Evolutionary conservation across 2,113 vertebrate genomes (phyloP).

Genomic region (Hemibagrus wyckioides): DNA sequence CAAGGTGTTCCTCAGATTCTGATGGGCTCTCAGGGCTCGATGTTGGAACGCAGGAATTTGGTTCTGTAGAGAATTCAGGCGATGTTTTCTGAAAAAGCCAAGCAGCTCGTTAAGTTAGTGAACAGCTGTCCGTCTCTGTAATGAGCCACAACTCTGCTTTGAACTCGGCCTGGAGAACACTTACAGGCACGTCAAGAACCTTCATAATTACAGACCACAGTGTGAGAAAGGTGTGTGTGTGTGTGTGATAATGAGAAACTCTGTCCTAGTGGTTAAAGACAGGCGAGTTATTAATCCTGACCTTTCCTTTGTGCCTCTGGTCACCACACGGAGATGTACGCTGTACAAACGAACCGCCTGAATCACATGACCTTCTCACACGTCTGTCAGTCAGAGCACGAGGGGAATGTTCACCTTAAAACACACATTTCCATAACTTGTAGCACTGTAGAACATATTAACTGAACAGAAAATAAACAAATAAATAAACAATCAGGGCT

Average conservation of each 20-base stretch:
- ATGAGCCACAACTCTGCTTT: slow-evolving; percentile 57
- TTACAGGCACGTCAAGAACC: slow-evolving; percentile 48
- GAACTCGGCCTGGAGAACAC: slow-evolving; percentile 57
- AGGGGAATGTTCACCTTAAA: background rate
- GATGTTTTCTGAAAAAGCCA: background rate
- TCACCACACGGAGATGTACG: background rate
- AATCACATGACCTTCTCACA: background rate
- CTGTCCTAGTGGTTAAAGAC: background rate
- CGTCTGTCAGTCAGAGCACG: background rate
- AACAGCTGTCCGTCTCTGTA: slow-evolving; percentile 61
- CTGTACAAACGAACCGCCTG: background rate
- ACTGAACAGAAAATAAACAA: background rate
- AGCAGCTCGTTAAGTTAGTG: slow-evolving; percentile 18
- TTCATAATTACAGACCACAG: slow-evolving; percentile 69
- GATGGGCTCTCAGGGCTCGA: background rate
- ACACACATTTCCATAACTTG: background rate
- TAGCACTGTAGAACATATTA: background rate
- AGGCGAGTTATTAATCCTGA: background rate
- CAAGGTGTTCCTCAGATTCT: background rate
- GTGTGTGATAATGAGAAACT: slow-evolving; percentile 11
- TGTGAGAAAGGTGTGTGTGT: slow-evolving; percentile 54
- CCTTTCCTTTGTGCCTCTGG: background rate
- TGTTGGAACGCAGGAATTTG: background rate
- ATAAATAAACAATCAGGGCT: background rate
- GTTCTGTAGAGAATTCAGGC: background rate